Evolutionary conservation across 1,140 invertebrate genomes (phyloP), one percentile per base, ranked within the genome.

Genomic region (Dendrolimus kikuchii): DNA sequence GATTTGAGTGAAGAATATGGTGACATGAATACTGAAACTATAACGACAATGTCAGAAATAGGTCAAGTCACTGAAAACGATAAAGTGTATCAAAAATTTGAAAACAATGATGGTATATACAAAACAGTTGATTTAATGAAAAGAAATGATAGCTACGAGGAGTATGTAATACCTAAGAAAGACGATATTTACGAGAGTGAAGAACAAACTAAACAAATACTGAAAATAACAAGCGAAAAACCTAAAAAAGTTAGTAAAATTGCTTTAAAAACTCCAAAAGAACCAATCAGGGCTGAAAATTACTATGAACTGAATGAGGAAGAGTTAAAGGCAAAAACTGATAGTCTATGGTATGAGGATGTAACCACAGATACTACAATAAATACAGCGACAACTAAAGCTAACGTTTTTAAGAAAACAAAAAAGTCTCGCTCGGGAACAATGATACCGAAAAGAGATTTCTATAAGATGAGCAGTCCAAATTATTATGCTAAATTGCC

Each of bases 111-210:
- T 23, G 37, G 6, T 10, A 10, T 50, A 7, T 62, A 61, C 10
- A 36, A 60, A 42, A 37, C 54, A 57, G 41, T 53, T 36, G 45
- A 63, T 43, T 47, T 64, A 52, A 51, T 1, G 7, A 66, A 44
- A n/a, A 62, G 58, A 40, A 74, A 74, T 5, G 78, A 81, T 38
- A 77, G 74, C 41, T 79, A 81, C 40, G 73, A 77, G 68, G 76
- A 81, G 50, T 81, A 81, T 7, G 51, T 60, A 4, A 56, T 51
- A 7, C 74, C 76, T 4, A 47, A 55, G 38, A 80, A 66, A 57
- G 71, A 73, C 7, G 23, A 58, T 5, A 38, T 46, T 36, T 53
- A 38, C 23, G 42, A 49, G 6, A 46, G 40, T 6, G 39, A 9
- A 7, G 52, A 50, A 23, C 6, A 7, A 5, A 42, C 46, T 9